These are phyloP conservation scores for Echinarachnius parma DNA, from an alignment of 53 echinoderm and acorn worm genomes.

Conservation along the genomic window DNA sequence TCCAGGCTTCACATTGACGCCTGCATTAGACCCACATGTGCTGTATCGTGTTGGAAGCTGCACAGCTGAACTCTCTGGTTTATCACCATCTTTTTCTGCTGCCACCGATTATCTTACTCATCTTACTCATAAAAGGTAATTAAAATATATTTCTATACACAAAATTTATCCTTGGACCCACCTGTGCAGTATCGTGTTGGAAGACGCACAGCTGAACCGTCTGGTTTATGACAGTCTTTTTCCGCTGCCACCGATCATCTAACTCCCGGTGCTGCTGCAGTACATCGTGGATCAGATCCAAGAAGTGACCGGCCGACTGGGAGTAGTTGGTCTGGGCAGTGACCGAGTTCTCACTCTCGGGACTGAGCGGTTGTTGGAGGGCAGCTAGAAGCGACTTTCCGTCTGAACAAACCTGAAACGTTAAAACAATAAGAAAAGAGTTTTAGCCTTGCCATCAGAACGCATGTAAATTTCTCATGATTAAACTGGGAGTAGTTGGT, in stretches of 20 bases:
- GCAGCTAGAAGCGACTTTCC: slow-evolving; percentile 85
- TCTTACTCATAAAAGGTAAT: not conserved
- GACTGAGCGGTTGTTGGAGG: slow-evolving; percentile 94
- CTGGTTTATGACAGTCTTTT: slow-evolving; percentile 71
- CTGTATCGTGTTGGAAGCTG: slow-evolving; percentile 77
- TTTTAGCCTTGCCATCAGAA: too few relatives aligned
- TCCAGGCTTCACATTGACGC: too few relatives aligned
- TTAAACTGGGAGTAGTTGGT: slow-evolving; percentile 92
- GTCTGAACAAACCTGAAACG: slow-evolving; percentile 82
- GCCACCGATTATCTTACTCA: slow-evolving; percentile 72
- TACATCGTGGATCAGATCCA: slow-evolving; percentile 91
- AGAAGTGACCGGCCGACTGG: slow-evolving; percentile 82
- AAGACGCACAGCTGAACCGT: slow-evolving; percentile 92
- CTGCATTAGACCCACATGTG: slow-evolving; percentile 19
- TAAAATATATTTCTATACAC: too few relatives aligned
- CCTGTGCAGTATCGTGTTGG: slow-evolving; percentile 80
- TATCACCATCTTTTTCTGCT: slow-evolving; percentile 56
- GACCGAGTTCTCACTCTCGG: slow-evolving; percentile 90
- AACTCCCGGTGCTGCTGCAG: slow-evolving; percentile 90
- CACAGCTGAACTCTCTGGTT: slow-evolving; percentile 77
- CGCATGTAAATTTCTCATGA: too few relatives aligned
- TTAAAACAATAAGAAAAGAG: too few relatives aligned
- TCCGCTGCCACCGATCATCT: slow-evolving; percentile 82
- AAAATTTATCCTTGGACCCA: slow-evolving; percentile 14
- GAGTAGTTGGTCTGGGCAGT: slow-evolving; percentile 98